These are phyloP conservation scores for Athalia cordata DNA, from an alignment of 2,888 invertebrate genomes.

Conservation along the genomic window DNA sequence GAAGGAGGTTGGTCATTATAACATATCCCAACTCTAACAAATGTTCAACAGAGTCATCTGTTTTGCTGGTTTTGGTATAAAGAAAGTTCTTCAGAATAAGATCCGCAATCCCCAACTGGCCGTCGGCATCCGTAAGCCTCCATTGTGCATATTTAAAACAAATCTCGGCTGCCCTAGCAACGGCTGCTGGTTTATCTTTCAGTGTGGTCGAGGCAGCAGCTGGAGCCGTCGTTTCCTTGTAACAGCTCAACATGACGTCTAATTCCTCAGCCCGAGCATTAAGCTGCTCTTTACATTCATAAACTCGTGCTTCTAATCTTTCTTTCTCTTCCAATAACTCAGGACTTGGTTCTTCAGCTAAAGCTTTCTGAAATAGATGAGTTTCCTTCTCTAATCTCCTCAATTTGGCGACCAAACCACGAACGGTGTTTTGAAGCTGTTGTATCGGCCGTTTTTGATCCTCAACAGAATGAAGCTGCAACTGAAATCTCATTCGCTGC, in stretches of 20 bases:
- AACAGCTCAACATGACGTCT: constrained; percentile 95
- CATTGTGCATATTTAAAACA: constrained; percentile 99
- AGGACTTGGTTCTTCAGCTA: constrained; percentile 80
- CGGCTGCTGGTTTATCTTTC: constrained; percentile 83
- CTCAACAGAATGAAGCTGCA: constrained; percentile 92
- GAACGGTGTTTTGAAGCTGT: constrained; percentile 85
- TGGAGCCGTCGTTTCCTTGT: constrained; percentile 85
- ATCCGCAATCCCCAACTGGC: constrained; percentile 98
- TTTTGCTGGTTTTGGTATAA: constrained; percentile 97
- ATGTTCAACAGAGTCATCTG: constrained; percentile 98
- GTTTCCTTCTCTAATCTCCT: constrained; percentile 92
- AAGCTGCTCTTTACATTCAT: constrained; percentile 92
- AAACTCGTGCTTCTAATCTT: constrained; percentile 84
- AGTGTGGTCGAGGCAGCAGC: constrained; percentile 76
- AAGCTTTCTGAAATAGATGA: constrained; percentile 88
- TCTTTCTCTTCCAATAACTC: constrained; percentile 82
- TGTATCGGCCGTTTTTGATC: constrained; percentile 95
- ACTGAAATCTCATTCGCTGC: constrained; percentile 94
- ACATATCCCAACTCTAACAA: constrained; percentile 96
- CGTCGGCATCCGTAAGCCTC: constrained; percentile 98
- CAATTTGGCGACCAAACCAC: constrained; percentile 86
- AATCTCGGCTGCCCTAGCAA: constrained; percentile 92
- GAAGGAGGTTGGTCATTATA: constrained; percentile 94
- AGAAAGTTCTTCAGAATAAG: constrained; percentile 96
- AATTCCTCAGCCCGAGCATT: constrained; percentile 93